These are phyloP conservation scores for Sorex maritimensis DNA, from an alignment of 2,797 vertebrate genomes.

Conservation along the genomic window DNA sequence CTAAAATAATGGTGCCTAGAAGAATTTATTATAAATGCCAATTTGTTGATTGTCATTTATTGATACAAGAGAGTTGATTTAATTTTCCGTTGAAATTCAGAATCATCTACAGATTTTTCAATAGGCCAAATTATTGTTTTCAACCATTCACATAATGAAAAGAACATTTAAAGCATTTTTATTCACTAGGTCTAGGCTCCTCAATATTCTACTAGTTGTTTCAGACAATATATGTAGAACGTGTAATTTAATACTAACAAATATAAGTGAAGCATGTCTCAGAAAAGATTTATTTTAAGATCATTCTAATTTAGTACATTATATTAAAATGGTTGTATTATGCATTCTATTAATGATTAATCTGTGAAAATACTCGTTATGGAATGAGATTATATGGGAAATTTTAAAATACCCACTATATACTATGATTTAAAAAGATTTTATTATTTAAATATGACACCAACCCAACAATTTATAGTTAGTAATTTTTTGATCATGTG, in stretches of 20 bases:
- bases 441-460: slow-evolving; percentile 1
- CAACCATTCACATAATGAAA: neutral
- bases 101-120: neutral
- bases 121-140: neutral
- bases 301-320: neutral
- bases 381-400: neutral
- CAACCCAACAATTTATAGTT: neutral
- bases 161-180: neutral
- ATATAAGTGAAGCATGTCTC: neutral
- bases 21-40: neutral
- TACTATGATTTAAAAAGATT: slow-evolving; percentile 23
- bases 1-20: neutral
- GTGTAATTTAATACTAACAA: neutral
- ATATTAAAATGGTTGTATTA: slow-evolving; percentile 45
- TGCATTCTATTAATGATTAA: slow-evolving; percentile 58
- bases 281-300: slow-evolving; percentile 46
- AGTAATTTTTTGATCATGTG: slow-evolving; percentile 7
- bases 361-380: neutral
- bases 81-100: neutral
- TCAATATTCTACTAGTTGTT: neutral
- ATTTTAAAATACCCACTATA: neutral
- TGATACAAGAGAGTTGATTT: slow-evolving; percentile 39
- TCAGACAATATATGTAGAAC: neutral
- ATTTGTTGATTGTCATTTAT: slow-evolving; percentile 50
- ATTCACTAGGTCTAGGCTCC: too few relatives aligned